Conservation (phyloP, 1,140 invertebrate species). For the Drosophila pseudoobscura region DNA sequence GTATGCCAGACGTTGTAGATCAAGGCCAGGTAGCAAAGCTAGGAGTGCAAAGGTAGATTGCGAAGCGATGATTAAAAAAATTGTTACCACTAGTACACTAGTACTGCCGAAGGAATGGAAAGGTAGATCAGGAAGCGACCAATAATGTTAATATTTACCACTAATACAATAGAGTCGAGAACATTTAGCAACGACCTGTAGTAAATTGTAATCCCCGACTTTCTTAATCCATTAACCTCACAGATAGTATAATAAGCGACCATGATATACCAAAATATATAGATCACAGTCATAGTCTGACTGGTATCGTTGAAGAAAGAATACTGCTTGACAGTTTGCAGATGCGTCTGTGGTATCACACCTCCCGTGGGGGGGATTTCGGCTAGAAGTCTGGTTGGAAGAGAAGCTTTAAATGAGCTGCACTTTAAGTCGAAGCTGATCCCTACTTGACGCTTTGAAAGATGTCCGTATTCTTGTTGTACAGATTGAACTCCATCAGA, state of each 20-base stretch:
- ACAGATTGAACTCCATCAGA: constrained; percentile 71
- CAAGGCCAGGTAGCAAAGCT: constrained; percentile 65
- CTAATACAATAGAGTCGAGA: constrained; percentile 52
- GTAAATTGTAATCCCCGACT: constrained; percentile 43
- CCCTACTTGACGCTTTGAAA: constrained; percentile 70
- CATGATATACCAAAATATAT: constrained; percentile 71
- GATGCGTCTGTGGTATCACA: constrained; percentile 60
- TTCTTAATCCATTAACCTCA: constrained; percentile 46
- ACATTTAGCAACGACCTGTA: constrained; percentile 50
- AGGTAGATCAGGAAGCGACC: no score
- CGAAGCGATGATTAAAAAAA: no score
- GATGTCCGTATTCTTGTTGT: constrained; percentile 65
- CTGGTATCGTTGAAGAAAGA: constrained; percentile 55
- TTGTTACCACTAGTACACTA: no score
- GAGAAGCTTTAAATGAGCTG: background rate
- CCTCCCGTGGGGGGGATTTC: constrained; percentile 76
- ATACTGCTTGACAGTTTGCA: constrained; percentile 64
- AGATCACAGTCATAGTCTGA: constrained; percentile 41
- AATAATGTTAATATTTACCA: constrained; percentile 22
- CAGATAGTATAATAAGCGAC: constrained; percentile 59
- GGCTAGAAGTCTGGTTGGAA: constrained; percentile 59
- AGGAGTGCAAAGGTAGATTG: background rate
- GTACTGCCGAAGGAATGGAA: no score
- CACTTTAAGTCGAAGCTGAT: background rate
- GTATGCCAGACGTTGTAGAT: constrained; percentile 67